These are phyloP conservation scores for Ladona fulva DNA, from an alignment of 1,140 invertebrate genomes.

Conservation along the genomic window DNA sequence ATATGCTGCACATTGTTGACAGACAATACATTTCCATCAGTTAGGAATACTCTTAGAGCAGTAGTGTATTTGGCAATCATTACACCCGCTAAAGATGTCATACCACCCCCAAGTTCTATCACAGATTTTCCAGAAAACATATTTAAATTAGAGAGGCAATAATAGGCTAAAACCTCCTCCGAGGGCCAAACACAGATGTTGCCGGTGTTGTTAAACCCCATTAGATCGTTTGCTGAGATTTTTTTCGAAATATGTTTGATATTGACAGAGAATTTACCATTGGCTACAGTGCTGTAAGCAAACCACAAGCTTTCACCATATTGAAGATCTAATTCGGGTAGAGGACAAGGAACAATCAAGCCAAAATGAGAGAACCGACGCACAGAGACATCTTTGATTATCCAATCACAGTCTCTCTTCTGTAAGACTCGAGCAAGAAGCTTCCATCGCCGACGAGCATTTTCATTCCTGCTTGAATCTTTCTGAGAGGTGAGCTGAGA, in stretches of 20 bases:
- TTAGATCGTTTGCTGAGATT: conserved; percentile 35
- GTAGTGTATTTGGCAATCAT: conserved; percentile 58
- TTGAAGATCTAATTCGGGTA: conserved; percentile 18
- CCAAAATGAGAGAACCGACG: conserved; percentile 47
- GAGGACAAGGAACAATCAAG: conserved; percentile 34
- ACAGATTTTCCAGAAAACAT: conserved; percentile 57
- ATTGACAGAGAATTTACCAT: conserved; percentile 2
- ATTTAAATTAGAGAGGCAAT: conserved; percentile 54
- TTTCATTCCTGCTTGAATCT: conserved; percentile 23
- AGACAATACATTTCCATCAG: conserved; percentile 69
- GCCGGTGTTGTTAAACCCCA: conserved; percentile 86
- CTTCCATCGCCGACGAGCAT: conserved; percentile 55
- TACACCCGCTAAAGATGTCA: conserved; percentile 74
- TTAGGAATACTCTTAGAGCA: conserved; percentile 51
- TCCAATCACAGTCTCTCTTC: conserved; percentile 30
- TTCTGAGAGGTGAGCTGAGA: neutral
- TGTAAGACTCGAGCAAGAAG: conserved; percentile 56
- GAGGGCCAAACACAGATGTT: conserved; percentile 86
- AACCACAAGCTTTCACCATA: conserved; percentile 2
- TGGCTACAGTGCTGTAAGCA: neutral
- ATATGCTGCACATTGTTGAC: conserved; percentile 63
- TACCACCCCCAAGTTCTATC: conserved; percentile 73
- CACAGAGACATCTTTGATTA: conserved; percentile 40
- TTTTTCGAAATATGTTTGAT: neutral
- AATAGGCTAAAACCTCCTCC: conserved; percentile 72